Evolutionary conservation across 2,797 vertebrate genomes (phyloP), one percentile per base, ranked within the genome.

Genomic region (Vultur gryphus): DNA sequence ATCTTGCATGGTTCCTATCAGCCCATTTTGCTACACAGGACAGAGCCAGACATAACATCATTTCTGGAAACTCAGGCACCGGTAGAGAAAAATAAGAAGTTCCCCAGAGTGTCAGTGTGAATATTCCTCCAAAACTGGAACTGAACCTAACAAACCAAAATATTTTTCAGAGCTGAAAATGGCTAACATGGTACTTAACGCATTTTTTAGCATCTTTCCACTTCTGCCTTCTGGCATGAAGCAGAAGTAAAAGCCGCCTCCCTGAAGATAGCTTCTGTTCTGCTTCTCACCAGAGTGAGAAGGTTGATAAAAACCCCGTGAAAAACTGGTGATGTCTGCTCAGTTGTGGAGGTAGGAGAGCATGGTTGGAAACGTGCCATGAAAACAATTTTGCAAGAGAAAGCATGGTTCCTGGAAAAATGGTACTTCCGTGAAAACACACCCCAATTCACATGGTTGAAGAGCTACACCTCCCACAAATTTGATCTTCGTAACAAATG

Each of bases 211-310:
- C 70, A 52, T 44, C 88, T 93, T 95, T 84, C 90, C 52, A 92
- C 93, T 97, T 97, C 97, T 95, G 94, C 93, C 94, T 95, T 95
- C 2, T 61, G 85, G 41, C 41, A 44, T 13, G 86, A 95, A 96
- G 88, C 80, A 95, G 95, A 97, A 97, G 95, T 95, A 93, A 94
- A 94, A 97, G 80, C 28, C 0, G 0, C 28, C 79, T 72, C 59
- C 49, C 41, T 77, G 76, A 95, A 78, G 69, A n/a, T 12, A 71
- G 28, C 75, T 88, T 87, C 62, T 92, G 75, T 49, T 67, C 23
- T 46, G 48, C 37, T 57, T 85, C 87, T 70, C 76, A 66, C 67
- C 48, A 24, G 33, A 25, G 28, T 28, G 52, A 81, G 46, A 85
- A 79, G 19, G 49, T 8, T 70, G 84, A 72, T n/a, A 78, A 70